Evolutionary conservation across 2,113 vertebrate genomes (phyloP), one percentile per base, ranked within the genome.

Genomic region (Sciurus niger): DNA sequence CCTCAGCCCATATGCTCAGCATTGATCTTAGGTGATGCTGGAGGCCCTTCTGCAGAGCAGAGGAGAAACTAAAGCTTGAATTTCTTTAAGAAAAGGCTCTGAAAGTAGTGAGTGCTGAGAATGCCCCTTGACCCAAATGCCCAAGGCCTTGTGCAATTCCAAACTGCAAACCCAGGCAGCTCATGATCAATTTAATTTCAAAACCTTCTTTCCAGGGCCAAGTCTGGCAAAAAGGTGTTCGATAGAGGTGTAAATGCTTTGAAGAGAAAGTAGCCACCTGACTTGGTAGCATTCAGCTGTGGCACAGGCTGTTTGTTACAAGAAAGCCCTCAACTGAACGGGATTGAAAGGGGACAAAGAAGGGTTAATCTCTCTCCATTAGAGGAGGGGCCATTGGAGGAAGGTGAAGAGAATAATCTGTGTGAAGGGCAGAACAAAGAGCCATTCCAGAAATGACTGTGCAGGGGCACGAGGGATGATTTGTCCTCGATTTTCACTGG

Each of bases 331-430:
- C 53, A 0, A 40, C 37, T 63, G 87, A 97, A 67, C 6, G 68
- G 84, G 95, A 77, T 3, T 60, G 89, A 63, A 82, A 86, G 70
- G 84, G 92, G 30, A 72, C 79, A 60, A 46, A 77, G 82, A 89
- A 93, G 87, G 93, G 94, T 96, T 93, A 93, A 97, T 87, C 67
- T 97, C 74, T 70, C 84, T 89, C 94, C 92, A 96, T 93, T 94
- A 95, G 73, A 95, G 94, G 91, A 86, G 58, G n/a, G 82, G 74
- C 74, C 17, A 0, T 58, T 86, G 60, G 89, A 70, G 10, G 63
- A 88, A 97, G 95, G 97, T 97, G 92, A 97, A 95, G 96, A 94
- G 84, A 95, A 92, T 96, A 92, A 97, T 96, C 93, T 73, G 89
- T 93, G 10, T 20, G 78, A 95, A 87, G 86, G 70, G 74, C 83